Conservation (phyloP, 2,888 invertebrate species). For the Schizaphis graminum region DNA sequence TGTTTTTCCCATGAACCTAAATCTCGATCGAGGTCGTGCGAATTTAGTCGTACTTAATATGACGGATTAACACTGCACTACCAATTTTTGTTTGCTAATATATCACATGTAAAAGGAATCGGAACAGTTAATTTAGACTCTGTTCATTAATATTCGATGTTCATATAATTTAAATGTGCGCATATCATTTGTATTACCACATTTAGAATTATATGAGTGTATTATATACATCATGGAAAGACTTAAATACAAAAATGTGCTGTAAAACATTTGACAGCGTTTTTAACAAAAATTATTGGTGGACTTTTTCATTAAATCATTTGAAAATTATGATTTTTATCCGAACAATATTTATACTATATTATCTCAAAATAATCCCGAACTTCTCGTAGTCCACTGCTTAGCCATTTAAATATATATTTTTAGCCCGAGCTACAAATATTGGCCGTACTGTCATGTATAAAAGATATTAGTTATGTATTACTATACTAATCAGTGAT, state of each 20-base stretch:
- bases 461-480: not conserved
- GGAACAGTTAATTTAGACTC: not conserved
- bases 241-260: not conserved
- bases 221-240: not conserved
- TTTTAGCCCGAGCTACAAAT: not conserved
- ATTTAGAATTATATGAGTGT: not conserved
- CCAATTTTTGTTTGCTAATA: not conserved
- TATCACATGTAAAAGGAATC: not conserved
- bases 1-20: not conserved
- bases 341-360: not conserved
- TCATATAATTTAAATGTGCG: not conserved
- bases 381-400: not conserved
- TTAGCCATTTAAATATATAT: not conserved
- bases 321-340: not conserved
- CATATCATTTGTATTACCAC: not conserved
- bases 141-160: not conserved
- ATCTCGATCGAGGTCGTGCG: not conserved
- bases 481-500: not conserved
- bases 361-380: not conserved
- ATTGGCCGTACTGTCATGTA: not conserved
- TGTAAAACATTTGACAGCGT: not conserved
- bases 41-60: not conserved
- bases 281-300: not conserved
- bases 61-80: not conserved
- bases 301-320: not conserved